Evolutionary conservation across 2,113 vertebrate species (phyloP), one percentile per base, ranked within the genome.

Genomic region (Raja brachyura): DNA sequence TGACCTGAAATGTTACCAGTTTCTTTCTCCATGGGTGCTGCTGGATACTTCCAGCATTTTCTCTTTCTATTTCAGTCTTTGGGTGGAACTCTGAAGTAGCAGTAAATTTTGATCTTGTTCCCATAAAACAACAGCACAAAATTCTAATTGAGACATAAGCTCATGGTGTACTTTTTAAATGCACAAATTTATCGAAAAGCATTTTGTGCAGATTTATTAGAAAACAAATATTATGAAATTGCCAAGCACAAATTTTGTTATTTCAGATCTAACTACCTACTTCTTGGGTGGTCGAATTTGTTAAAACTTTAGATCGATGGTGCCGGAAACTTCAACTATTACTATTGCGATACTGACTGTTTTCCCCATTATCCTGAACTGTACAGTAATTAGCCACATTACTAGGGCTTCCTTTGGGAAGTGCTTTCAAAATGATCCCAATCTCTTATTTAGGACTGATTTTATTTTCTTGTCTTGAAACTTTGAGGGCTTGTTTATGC

Each of bases 211-310:
- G 9, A 86, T 61, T 25, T 61, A 59, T n/a, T 10, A 5, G 56
- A 86, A 86, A 59, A n/a, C 54, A n/a, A 10, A 28, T n/a, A 25
- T 75, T 25, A 25, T 20, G 6, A 75, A 28, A 4, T n/a, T 85
- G 81, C 54, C 54, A 59, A 85, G 4, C 48, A 25, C 81, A 83
- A 54, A 81, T 16, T 81, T 61, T 86, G 81, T 18, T 61, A 61
- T 86, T 28, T 11, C 56, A n/a, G 25, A 11, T 61, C 81, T 56
- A 85, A 59, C 81, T 22, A 86, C 10, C 56, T 61, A 56, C 56
- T 59, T 61, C 25, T 59, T 86, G 81, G 81, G 56, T 61, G 56
- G 81, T 59, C 81, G 59, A 25, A 61, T 86, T 86, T 86, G 81
- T 25, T 59, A 59, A 54, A 83, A 25, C 22, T 28, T 85, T 28